Conservation (phyloP, 1,140 invertebrate species). For the Catajapyx aquilonaris region DNA sequence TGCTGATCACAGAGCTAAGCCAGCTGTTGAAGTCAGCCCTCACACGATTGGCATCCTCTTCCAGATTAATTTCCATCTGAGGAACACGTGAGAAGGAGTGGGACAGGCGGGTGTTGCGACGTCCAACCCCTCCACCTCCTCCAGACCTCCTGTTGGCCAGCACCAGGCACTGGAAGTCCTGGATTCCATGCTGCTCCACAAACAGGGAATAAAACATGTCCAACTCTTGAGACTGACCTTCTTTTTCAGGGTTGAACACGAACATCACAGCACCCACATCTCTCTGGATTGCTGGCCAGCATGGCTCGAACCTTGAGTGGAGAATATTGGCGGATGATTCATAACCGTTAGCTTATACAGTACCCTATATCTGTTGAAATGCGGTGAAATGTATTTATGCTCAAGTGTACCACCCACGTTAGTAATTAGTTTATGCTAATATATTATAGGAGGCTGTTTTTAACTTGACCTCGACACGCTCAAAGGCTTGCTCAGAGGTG, state of each 20-base stretch:
- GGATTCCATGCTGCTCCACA: conserved; percentile 27
- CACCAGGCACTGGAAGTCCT: conserved; percentile 15
- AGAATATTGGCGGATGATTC: too few relatives aligned
- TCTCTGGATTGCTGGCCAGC: conserved; percentile 52
- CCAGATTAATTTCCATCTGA: conserved; percentile 37
- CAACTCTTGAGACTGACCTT: conserved; percentile 34
- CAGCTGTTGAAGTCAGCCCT: conserved; percentile 40
- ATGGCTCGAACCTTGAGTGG: conserved; percentile 40
- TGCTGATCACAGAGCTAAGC: conserved; percentile 31
- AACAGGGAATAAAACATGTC: conserved; percentile 53
- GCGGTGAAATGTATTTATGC: conserved; percentile 3
- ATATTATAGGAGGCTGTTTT: not conserved
- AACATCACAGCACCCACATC: conserved; percentile 49
- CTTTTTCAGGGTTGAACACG: conserved; percentile 39
- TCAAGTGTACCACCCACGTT: not conserved
- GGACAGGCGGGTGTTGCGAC: conserved; percentile 1
- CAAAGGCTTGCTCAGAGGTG: too few relatives aligned
- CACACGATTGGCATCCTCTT: conserved; percentile 36
- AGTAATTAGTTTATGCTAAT: not conserved
- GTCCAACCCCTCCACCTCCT: conserved; percentile 17
- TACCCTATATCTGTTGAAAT: conserved; percentile 5
- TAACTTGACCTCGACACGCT: not conserved
- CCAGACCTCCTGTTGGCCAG: conserved; percentile 18
- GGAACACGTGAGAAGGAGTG: conserved; percentile 36
- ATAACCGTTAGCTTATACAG: conserved; percentile 6